phyloP scores from a whole-genome alignment of 2,797 vertebrate species.

The Acropternis orthonyx region DNA sequence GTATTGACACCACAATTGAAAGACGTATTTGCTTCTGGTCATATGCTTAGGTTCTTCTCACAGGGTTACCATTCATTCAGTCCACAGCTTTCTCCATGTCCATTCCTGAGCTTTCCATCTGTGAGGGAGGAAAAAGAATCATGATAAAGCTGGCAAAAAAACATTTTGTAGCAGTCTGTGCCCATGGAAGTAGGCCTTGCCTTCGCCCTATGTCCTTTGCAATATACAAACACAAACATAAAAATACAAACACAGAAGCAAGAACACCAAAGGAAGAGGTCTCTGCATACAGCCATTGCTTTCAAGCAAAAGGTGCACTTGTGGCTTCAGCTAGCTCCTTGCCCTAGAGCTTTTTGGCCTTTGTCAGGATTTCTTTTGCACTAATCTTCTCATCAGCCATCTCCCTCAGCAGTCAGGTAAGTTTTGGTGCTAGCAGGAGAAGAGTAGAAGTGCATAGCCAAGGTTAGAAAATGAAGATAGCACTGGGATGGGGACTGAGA shows the following conservation, averaged over 20 bases:
- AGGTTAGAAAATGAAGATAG: background rate
- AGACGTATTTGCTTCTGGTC: background rate
- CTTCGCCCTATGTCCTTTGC: background rate
- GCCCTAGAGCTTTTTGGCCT: background rate
- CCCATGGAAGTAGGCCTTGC: background rate
- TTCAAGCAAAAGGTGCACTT: fast-evolving
- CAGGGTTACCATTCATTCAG: background rate
- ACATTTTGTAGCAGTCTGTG: background rate
- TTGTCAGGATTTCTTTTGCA: background rate
- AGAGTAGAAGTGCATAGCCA: background rate
- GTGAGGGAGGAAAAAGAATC: background rate
- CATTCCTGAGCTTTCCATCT: background rate
- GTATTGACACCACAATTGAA: background rate
- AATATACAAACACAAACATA: background rate
- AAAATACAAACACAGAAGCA: background rate
- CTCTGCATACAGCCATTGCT: background rate
- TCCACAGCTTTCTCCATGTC: background rate
- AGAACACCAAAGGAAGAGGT: background rate
- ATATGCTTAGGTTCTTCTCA: background rate
- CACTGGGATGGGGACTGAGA: background rate
- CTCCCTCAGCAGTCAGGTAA: background rate
- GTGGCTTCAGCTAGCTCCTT: background rate
- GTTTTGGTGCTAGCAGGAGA: background rate
- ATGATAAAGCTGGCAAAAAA: background rate
- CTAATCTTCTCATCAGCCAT: background rate